Evolutionary conservation across 2,888 invertebrate genomes (phyloP).

Genomic region (Rotaria sp.): DNA sequence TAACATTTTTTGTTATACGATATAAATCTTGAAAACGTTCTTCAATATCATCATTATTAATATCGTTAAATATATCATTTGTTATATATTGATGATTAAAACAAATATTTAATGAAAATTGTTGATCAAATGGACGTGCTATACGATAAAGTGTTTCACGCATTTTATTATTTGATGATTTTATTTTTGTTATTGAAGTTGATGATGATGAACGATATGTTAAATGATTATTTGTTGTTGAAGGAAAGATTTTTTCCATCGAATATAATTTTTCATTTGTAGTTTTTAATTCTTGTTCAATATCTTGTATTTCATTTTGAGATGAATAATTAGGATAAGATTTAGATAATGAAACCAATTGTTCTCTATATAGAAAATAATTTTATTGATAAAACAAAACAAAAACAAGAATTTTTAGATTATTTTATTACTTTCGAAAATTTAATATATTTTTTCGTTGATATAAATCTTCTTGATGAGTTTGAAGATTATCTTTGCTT

Average conservation of each 20-base stretch:
- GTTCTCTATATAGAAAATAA: neutral
- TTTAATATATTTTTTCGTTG: neutral
- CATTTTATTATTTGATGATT: neutral
- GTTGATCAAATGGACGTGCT: conserved; percentile 5
- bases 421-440: neutral
- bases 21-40: neutral
- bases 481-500: neutral
- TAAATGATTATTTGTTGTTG: neutral
- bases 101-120: neutral
- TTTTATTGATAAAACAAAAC: neutral
- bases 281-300: neutral
- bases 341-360: neutral
- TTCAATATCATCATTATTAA: neutral
- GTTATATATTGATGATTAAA: neutral
- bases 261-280: neutral
- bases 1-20: conserved; percentile 2
- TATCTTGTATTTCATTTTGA: neutral
- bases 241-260: neutral
- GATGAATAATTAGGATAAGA: neutral
- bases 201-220: neutral
- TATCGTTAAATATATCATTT: neutral
- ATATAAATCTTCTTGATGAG: neutral
- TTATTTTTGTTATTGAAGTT: neutral
- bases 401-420: too few species aligned
- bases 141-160: neutral